Evolutionary conservation across 2,888 invertebrate species (phyloP).

Genomic region (Meghimatium bilineatum): DNA sequence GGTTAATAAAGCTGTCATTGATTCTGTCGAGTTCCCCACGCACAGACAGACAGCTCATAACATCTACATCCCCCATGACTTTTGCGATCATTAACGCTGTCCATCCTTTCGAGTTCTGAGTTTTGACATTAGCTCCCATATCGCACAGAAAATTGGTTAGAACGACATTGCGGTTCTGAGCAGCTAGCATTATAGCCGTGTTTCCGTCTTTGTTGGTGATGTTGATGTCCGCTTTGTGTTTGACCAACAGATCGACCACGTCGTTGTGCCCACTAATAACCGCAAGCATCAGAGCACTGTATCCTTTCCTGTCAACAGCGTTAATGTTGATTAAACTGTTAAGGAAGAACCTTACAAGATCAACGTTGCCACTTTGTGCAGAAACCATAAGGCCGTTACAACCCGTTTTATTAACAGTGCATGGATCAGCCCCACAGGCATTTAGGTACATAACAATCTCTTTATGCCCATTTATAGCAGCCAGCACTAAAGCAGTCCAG

Average conservation of each 20-base stretch:
- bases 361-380: background rate
- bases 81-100: background rate
- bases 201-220: background rate
- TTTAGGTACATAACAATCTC: background rate
- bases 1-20: too few relatives aligned
- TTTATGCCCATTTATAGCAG: slow-evolving; percentile 10
- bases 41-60: background rate
- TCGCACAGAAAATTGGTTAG: background rate
- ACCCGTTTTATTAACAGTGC: background rate
- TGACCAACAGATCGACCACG: background rate
- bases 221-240: background rate
- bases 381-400: background rate
- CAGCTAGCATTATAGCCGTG: background rate
- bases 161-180: background rate
- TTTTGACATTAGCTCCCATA: background rate
- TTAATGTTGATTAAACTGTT: background rate
- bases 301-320: background rate
- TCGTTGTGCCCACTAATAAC: background rate
- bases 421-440: background rate
- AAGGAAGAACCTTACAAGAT: background rate
- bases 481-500: background rate
- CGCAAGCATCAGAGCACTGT: background rate
- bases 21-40: background rate
- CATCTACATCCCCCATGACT: background rate
- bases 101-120: background rate